Conservation (phyloP, 1,140 invertebrate species). For the Lepeophtheirus salmonis region DNA sequence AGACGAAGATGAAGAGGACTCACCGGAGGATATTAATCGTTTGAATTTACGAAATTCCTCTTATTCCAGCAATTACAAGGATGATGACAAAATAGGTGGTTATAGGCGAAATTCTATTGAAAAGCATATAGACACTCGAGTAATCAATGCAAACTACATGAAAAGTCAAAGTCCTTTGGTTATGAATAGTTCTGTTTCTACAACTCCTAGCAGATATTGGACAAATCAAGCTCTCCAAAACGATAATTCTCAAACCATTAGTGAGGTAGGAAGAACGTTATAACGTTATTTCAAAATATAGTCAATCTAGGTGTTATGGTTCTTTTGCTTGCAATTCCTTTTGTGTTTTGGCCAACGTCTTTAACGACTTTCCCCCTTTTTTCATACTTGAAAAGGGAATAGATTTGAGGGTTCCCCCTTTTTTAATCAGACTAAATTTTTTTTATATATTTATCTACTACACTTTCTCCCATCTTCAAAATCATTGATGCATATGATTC, state of each 20-base stretch:
- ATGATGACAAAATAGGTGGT: not conserved
- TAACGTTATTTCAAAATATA: too few species aligned
- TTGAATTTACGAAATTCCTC: not conserved
- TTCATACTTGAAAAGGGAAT: too few species aligned
- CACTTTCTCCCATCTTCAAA: too few species aligned
- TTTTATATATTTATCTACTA: too few species aligned
- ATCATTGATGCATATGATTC: too few species aligned
- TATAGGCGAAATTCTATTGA: not conserved
- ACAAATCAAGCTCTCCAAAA: conserved; percentile 10
- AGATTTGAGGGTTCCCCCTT: too few species aligned
- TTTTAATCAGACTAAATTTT: too few species aligned
- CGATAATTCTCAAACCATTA: conserved; percentile 1
- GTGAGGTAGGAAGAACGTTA: conserved; percentile 7
- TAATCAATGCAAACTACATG: not conserved
- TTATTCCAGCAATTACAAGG: not conserved
- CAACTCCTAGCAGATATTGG: not conserved
- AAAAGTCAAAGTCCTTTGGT: not conserved
- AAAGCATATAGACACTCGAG: not conserved
- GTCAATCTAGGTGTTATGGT: too few species aligned
- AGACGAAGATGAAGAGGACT: not conserved
- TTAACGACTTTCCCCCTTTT: too few species aligned
- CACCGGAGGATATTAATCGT: not conserved
- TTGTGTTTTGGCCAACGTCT: too few species aligned
- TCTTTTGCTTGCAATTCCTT: too few species aligned
- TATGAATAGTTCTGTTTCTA: not conserved